Base-by-base conservation (phyloP, 1,140 invertebrate genomes). In the Branchinecta lynchi region DNA sequence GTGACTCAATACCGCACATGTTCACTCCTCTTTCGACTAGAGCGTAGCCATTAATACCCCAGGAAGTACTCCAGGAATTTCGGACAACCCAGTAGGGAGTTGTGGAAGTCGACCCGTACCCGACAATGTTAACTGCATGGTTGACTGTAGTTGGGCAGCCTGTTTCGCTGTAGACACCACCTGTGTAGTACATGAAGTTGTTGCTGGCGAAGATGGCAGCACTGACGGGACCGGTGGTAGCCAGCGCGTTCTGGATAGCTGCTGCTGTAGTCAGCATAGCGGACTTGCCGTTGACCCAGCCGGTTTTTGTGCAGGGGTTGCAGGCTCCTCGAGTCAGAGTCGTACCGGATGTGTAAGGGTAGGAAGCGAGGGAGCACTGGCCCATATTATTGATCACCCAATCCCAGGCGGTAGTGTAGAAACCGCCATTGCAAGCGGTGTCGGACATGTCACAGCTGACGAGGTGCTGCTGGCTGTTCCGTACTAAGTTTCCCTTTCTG, bases 371-470 rank as follows among this genome's bases (percentile, higher is more conserved):
- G 17, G 51, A 60, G 17, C 51, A 60, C 51, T 60, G 51, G 12
- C 51, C 51, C 1, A 1, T 3, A 60, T 60, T 60, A 3, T 60
- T 20, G 2, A 1, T 60, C 3, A 60, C 51, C 51, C 51, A 60
- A 3, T 20, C 17, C 51, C 51, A 60, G 17, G 51, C 51, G 3
- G 20, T 10, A 7, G 60, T 66, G 20, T 66, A 66, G 12, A 82
- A 77, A 8, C 87, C 88, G 66, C 88, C 88, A 65, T 81, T 76
- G 75, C 89, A 90, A 6, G 88, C 89, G n/a, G 77, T 71, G 74
- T 87, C 86, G 70, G 66, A 15, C 10, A 44, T 46, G 15, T 82
- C 81, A 66, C 85, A 86, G 74, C 86, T 85, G 0, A 86, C 77
- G 0, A 86, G 74, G 66, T 86, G 83, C 73, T 86, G 85, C 66